Percentiles rank a stretch among this genome's conserved stretches.
Evolutionary conservation across 2,113 vertebrate species (phyloP).

Genomic region (Nothocercus nigrocapillus): DNA sequence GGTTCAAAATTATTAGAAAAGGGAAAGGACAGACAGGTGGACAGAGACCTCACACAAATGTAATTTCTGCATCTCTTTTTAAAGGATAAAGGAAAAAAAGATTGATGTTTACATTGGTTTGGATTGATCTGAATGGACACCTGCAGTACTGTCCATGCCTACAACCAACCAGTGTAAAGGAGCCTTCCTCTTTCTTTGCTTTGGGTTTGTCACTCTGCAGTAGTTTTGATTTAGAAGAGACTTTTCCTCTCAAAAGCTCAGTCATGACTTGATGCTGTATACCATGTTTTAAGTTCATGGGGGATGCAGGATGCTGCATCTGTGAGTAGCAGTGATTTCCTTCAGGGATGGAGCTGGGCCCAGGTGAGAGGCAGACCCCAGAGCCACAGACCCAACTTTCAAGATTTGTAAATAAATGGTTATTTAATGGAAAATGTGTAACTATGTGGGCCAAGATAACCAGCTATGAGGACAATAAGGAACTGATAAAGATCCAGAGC

Average conservation of each 20-base stretch:
- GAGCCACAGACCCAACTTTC: no score
- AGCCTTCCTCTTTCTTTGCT: not conserved
- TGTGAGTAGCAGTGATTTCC: no score
- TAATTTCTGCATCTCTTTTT: not conserved
- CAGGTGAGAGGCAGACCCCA: no score
- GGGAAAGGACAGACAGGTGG: not conserved
- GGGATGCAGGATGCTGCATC: no score
- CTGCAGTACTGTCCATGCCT: not conserved
- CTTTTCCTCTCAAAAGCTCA: not conserved
- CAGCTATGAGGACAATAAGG: no score
- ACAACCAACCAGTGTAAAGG: accelerated
- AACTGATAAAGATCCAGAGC: no score
- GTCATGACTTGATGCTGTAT: not conserved
- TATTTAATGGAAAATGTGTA: no score
- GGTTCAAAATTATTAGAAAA: not conserved
- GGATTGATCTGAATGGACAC: not conserved
- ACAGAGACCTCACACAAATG: not conserved
- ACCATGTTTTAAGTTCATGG: not conserved
- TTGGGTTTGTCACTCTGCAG: not conserved
- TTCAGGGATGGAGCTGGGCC: no score
- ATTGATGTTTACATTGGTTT: not conserved
- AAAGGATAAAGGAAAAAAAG: not conserved
- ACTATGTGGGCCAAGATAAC: no score
- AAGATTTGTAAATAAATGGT: no score
- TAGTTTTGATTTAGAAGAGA: not conserved